phyloP scores from a whole-genome alignment of 2,888 invertebrate genomes.

The Choristoneura rosaceana region DNA sequence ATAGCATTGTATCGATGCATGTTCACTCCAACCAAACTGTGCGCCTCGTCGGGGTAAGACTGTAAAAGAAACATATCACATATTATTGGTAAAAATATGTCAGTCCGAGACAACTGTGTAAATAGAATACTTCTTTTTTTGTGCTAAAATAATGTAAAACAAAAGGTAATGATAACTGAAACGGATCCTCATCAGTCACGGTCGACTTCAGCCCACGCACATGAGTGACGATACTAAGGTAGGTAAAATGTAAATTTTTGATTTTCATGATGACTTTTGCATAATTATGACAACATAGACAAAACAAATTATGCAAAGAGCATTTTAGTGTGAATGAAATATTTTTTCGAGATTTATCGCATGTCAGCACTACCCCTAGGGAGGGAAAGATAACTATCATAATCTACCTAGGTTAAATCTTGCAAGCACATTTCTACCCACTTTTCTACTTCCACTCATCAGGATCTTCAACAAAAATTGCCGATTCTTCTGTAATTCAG shows the following conservation, averaged over 20 bases:
- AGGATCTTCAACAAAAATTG: too few species aligned
- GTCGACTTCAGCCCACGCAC: background rate
- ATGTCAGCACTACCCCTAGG: too few species aligned
- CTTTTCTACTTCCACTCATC: too few species aligned
- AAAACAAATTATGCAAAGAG: background rate
- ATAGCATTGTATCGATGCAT: constrained; percentile 94
- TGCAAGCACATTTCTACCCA: too few species aligned
- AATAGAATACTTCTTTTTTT: constrained; percentile 1
- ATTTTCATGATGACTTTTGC: background rate
- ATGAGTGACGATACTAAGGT: background rate
- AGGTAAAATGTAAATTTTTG: background rate
- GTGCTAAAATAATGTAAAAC: constrained; percentile 7
- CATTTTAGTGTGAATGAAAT: too few species aligned
- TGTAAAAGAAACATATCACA: constrained; percentile 57
- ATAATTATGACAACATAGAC: background rate
- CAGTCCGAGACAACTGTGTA: constrained; percentile 10
- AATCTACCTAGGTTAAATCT: too few species aligned
- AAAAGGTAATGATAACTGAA: constrained; percentile 3
- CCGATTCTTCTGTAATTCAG: too few species aligned
- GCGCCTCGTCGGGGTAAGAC: constrained; percentile 95
- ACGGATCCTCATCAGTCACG: constrained; percentile 12
- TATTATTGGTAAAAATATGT: constrained; percentile 22
- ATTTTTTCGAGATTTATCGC: too few species aligned
- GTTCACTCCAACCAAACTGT: constrained; percentile 88
- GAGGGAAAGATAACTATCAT: too few species aligned